These are phyloP conservation scores for Ctenopoma kingsleyae DNA, from an alignment of 2,797 vertebrate genomes.

Conservation along the genomic window DNA sequence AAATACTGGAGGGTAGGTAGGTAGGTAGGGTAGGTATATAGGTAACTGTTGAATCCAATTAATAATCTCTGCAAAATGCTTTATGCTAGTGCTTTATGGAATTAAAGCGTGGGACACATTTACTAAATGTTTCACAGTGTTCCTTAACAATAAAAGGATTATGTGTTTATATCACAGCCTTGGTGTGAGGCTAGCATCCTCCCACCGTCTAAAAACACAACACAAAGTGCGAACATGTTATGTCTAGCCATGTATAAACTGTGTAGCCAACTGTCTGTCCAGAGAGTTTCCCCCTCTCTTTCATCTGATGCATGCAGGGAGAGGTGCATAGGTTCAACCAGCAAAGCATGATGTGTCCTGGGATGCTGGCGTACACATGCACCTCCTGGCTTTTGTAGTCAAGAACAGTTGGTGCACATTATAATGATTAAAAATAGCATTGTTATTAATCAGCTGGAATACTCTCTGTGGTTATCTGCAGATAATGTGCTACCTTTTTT, in stretches of 20 bases:
- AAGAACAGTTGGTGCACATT: neutral
- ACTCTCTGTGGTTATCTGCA: neutral
- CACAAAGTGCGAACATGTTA: slow-evolving; percentile 6
- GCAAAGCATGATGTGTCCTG: neutral
- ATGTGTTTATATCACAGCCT: slow-evolving; percentile 5
- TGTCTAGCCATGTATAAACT: neutral
- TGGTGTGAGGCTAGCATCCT: neutral
- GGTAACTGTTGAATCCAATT: neutral
- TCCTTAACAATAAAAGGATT: neutral
- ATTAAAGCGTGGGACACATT: neutral
- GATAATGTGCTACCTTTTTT: neutral
- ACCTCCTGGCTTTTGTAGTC: neutral
- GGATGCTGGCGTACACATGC: neutral
- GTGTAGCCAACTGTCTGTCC: neutral
- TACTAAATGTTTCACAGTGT: neutral
- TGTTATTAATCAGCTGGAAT: neutral
- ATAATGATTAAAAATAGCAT: neutral
- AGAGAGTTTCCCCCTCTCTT: neutral
- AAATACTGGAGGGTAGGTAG: neutral
- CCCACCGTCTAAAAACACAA: neutral
- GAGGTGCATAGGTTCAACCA: neutral
- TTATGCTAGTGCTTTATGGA: no score
- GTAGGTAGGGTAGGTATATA: no score
- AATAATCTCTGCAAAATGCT: no score
- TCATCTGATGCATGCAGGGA: neutral